phyloP scores from a whole-genome alignment of 1,140 invertebrate species.

The Drosophila nebulosa region DNA sequence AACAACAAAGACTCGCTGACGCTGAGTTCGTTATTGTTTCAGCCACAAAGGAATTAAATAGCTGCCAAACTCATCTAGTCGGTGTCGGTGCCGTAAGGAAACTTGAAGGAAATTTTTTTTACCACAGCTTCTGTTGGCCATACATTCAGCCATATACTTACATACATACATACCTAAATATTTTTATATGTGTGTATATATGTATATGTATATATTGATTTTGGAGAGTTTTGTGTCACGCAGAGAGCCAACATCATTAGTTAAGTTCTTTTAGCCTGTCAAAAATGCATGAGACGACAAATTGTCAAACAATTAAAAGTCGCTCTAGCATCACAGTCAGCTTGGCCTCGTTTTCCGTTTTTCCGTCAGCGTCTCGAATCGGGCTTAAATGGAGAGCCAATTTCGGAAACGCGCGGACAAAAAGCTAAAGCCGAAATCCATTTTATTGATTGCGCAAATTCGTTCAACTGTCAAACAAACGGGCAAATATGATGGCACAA shows the following conservation, averaged over 20 bases:
- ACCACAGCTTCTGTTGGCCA: background rate
- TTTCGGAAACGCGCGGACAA: conserved; percentile 21
- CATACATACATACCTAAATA: background rate
- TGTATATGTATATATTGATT: background rate
- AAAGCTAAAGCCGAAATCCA: conserved; percentile 39
- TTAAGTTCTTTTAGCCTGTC: conserved; percentile 16
- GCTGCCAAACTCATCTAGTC: conserved; percentile 53
- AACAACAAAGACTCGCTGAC: conserved; percentile 56
- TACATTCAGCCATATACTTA: background rate
- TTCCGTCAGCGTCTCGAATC: conserved; percentile 1
- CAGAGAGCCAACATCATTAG: conserved; percentile 31
- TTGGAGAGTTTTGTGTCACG: background rate
- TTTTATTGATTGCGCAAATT: conserved; percentile 67
- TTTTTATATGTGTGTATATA: background rate
- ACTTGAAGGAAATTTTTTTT: conserved; percentile 4
- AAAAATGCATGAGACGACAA: conserved; percentile 57
- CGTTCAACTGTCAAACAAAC: conserved; percentile 63
- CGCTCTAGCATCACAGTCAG: conserved; percentile 7
- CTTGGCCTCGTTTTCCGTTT: background rate
- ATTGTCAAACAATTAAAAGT: conserved; percentile 66
- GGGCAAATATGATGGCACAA: conserved; percentile 55
- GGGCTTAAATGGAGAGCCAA: conserved; percentile 30
- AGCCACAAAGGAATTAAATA: conserved; percentile 69
- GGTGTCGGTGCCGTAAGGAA: background rate
- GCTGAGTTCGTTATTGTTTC: conserved; percentile 63